phyloP scores from a whole-genome alignment of 2,113 vertebrate species.

The Potamarius usumacintae region DNA sequence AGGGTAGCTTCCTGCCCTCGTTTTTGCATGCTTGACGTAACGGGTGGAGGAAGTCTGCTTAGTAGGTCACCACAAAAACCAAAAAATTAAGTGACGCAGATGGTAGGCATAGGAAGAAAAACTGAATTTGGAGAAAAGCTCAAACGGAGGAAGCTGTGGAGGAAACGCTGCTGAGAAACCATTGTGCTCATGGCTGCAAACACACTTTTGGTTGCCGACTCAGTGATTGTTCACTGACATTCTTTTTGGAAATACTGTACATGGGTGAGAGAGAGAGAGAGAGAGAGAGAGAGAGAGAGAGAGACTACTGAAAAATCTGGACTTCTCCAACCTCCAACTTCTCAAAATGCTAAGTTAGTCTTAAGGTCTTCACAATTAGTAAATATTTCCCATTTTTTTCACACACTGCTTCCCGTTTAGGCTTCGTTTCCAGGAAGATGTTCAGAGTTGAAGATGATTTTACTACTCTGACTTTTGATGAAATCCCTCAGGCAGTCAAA shows the following conservation, averaged over 20 bases:
- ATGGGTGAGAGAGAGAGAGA: neutral
- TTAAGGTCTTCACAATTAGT: no score
- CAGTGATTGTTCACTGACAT: neutral
- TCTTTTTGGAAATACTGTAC: neutral
- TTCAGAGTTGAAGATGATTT: no score
- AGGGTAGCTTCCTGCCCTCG: neutral
- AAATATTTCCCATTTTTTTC: no score
- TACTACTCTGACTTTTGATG: no score
- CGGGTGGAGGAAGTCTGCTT: constrained; percentile 34
- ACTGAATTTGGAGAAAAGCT: constrained; percentile 13
- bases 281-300: no score
- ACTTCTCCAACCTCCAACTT: no score
- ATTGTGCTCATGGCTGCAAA: constrained; percentile 7
- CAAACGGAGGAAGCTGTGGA: constrained; percentile 11
- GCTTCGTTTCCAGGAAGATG: no score
- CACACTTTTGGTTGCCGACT: neutral
- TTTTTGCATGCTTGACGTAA: constrained; percentile 11
- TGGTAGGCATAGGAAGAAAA: constrained; percentile 20
- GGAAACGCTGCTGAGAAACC: neutral
- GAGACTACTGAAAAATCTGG: no score
- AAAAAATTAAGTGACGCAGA: constrained; percentile 25
- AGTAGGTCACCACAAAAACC: constrained; percentile 33
- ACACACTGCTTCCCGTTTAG: no score
- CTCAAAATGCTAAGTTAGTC: neutral
- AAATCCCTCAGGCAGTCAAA: no score